phyloP scores from a whole-genome alignment of 2,113 vertebrate genomes.

The Galbula dea region DNA sequence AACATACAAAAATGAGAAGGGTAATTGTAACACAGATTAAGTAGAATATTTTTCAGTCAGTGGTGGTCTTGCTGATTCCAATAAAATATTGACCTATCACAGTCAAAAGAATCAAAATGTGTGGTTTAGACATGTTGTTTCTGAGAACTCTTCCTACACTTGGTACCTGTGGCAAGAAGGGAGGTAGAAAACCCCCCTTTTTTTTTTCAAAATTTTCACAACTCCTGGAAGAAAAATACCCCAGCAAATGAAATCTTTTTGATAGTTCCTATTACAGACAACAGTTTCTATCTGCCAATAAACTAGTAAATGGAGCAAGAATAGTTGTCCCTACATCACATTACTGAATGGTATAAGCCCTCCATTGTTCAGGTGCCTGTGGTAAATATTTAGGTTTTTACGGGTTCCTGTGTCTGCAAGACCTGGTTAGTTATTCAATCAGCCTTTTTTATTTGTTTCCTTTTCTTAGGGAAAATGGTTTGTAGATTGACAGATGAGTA shows the following conservation, averaged over 20 bases:
- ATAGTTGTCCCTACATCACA: background rate
- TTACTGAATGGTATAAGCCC: background rate
- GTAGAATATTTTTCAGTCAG: background rate
- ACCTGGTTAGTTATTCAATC: background rate
- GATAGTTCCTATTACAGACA: background rate
- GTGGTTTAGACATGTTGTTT: background rate
- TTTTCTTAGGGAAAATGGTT: background rate
- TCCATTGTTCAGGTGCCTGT: background rate
- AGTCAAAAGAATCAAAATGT: background rate
- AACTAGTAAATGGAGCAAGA: background rate
- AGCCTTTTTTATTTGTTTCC: background rate
- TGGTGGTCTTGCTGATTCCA: background rate
- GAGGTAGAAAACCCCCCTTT: background rate
- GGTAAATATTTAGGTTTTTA: constrained; percentile 6
- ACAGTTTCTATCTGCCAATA: background rate
- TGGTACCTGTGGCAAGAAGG: background rate
- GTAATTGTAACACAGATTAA: background rate
- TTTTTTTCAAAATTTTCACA: background rate
- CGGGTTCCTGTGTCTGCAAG: background rate
- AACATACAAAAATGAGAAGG: background rate
- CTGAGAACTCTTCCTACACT: background rate
- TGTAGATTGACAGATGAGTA: background rate
- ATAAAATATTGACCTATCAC: background rate
- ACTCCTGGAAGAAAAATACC: background rate
- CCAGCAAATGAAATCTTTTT: background rate